Evolutionary conservation across 2,888 invertebrate species (phyloP).

Genomic region (Quadroppia sp.): DNA sequence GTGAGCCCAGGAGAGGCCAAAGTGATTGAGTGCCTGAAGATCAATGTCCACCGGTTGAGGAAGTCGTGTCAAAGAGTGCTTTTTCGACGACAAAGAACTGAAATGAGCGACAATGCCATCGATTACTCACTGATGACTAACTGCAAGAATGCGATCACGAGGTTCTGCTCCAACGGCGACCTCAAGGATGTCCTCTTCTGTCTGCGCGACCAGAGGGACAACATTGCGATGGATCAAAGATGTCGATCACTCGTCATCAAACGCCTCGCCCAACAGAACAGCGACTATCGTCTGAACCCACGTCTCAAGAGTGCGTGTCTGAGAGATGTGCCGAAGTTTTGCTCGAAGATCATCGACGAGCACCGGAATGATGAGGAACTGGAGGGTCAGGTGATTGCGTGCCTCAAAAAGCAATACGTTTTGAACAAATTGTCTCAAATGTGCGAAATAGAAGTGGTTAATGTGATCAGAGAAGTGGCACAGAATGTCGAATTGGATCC

Average conservation of each 20-base stretch:
- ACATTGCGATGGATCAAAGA: conserved; percentile 71
- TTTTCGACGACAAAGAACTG: conserved; percentile 78
- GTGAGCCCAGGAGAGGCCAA: conserved; percentile 52
- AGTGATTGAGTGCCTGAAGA: conserved; percentile 69
- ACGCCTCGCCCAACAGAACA: conserved; percentile 82
- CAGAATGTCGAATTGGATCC: conserved; percentile 87
- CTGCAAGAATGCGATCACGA: conserved; percentile 79
- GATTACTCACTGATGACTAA: conserved; percentile 78
- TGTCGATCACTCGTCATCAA: conserved; percentile 79
- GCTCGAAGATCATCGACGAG: conserved; percentile 56
- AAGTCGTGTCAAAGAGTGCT: conserved; percentile 71
- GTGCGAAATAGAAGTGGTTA: conserved; percentile 77
- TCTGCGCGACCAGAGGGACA: conserved; percentile 66
- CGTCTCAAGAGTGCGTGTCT: conserved; percentile 74
- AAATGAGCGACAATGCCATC: conserved; percentile 76
- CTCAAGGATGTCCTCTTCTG: conserved; percentile 55
- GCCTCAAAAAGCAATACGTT: conserved; percentile 57
- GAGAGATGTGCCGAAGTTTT: conserved; percentile 72
- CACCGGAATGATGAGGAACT: conserved; percentile 63
- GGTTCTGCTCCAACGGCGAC: conserved; percentile 72
- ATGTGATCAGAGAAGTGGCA: conserved; percentile 78
- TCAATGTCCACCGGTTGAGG: conserved; percentile 60
- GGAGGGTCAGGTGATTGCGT: conserved; percentile 77
- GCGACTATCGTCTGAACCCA: conserved; percentile 84
- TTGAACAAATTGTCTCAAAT: conserved; percentile 59